Conservation (phyloP, 2,113 vertebrate species). For the Microtus oregoni region DNA sequence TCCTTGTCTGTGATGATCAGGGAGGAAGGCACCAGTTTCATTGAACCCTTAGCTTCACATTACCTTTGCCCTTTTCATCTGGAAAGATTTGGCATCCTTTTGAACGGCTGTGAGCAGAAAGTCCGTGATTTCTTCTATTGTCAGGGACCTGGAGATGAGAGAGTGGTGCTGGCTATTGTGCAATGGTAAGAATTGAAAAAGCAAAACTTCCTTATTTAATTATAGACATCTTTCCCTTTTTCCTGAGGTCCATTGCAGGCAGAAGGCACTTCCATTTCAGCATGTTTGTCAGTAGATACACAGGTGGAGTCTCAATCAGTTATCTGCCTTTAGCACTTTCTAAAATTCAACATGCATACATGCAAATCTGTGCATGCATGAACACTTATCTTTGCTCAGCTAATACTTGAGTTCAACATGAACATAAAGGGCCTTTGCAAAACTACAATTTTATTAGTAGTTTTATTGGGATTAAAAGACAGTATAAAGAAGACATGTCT, state of each 20-base stretch:
- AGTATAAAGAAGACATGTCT: neutral
- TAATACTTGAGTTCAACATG: neutral
- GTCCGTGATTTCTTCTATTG: neutral
- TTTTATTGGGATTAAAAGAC: neutral
- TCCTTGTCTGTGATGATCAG: neutral
- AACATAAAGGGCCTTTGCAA: neutral
- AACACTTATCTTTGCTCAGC: neutral
- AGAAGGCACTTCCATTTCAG: neutral
- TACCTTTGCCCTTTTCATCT: neutral
- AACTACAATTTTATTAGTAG: neutral
- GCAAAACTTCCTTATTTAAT: neutral
- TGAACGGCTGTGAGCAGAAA: neutral
- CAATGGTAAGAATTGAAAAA: neutral
- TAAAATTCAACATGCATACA: neutral
- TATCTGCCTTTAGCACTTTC: neutral
- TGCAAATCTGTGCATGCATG: neutral
- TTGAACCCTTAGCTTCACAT: neutral
- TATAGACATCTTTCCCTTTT: neutral
- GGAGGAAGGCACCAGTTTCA: neutral
- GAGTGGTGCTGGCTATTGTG: neutral
- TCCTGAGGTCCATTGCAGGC: neutral
- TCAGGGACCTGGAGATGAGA: neutral
- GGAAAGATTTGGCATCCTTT: neutral
- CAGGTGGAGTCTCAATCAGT: neutral
- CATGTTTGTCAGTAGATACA: neutral